Percentiles rank a stretch among this genome's conserved stretches.
These are phyloP conservation scores for Darevskia mixta DNA, from an alignment of 2,797 vertebrate genomes.

Conservation along the genomic window DNA sequence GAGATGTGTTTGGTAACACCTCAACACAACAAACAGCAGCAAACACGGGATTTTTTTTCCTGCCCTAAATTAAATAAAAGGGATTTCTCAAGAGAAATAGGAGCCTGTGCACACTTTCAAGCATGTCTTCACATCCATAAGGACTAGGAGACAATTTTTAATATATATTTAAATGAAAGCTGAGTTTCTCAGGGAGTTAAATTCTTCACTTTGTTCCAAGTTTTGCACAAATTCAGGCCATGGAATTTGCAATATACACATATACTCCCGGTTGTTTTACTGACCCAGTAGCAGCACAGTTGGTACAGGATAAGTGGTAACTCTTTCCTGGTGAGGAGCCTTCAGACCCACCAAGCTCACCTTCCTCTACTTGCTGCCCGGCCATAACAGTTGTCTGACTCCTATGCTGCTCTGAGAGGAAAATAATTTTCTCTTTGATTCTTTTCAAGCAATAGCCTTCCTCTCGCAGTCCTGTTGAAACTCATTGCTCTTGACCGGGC, in stretches of 20 bases:
- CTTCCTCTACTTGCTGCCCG: not conserved
- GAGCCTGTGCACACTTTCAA: not conserved
- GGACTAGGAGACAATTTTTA: not conserved
- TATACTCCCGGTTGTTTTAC: not conserved
- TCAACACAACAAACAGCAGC: not conserved
- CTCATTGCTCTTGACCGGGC: not conserved
- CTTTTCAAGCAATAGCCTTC: not conserved
- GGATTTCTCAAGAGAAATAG: not conserved
- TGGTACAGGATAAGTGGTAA: not conserved
- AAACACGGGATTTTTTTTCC: no score
- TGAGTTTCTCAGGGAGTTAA: not conserved
- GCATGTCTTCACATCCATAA: not conserved
- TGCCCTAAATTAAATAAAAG: not conserved
- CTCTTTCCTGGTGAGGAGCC: not conserved
- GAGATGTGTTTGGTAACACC: not conserved
- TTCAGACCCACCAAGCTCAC: not conserved
- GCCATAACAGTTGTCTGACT: not conserved
- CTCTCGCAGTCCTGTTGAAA: slow-evolving; percentile 1
- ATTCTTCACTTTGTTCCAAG: not conserved
- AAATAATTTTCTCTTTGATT: not conserved
- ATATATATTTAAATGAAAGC: not conserved
- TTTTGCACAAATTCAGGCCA: not conserved
- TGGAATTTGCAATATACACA: not conserved
- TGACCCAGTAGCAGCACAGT: not conserved
- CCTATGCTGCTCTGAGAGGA: not conserved